Conservation (phyloP, 2,888 invertebrate genomes). For the Scaptomyza flava region DNA sequence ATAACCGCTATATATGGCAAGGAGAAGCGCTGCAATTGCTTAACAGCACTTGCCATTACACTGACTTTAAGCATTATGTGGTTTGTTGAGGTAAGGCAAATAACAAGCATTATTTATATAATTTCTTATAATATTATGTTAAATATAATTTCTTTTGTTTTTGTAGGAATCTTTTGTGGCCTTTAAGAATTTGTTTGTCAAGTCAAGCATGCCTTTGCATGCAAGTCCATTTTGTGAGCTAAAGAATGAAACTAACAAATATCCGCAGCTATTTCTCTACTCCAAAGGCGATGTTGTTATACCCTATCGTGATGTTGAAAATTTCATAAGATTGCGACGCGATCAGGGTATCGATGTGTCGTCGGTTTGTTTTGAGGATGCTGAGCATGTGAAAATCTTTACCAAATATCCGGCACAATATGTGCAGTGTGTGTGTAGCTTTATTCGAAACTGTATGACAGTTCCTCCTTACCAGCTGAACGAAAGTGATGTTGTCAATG, state of each 20-base stretch:
- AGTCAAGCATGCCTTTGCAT: conserved; percentile 83
- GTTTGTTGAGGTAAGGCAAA: conserved; percentile 86
- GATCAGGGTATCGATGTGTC: conserved; percentile 87
- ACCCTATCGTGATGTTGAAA: conserved; percentile 88
- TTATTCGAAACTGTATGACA: conserved; percentile 86
- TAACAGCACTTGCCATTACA: conserved; percentile 85
- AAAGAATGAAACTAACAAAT: conserved; percentile 86
- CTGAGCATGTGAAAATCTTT: conserved; percentile 91
- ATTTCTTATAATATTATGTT: too few relatives aligned
- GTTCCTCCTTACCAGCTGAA: conserved; percentile 50
- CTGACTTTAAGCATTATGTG: conserved; percentile 86
- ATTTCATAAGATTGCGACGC: conserved; percentile 87
- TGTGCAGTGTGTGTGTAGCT: conserved; percentile 86
- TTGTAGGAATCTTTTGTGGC: conserved; percentile 83
- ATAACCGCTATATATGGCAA: conserved; percentile 87
- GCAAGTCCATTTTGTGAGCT: conserved; percentile 87
- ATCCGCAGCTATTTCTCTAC: conserved; percentile 90
- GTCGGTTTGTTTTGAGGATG: conserved; percentile 88
- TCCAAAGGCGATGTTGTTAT: conserved; percentile 89
- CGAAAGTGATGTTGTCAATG: conserved; percentile 7
- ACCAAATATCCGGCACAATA: conserved; percentile 87
- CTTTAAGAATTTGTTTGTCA: conserved; percentile 83
- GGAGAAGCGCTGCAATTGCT: conserved; percentile 85
- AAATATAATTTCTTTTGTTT: conserved; percentile 11
- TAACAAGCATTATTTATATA: not conserved